These are phyloP conservation scores for Pao palembangensis DNA, from an alignment of 2,113 vertebrate genomes.

Conservation along the genomic window DNA sequence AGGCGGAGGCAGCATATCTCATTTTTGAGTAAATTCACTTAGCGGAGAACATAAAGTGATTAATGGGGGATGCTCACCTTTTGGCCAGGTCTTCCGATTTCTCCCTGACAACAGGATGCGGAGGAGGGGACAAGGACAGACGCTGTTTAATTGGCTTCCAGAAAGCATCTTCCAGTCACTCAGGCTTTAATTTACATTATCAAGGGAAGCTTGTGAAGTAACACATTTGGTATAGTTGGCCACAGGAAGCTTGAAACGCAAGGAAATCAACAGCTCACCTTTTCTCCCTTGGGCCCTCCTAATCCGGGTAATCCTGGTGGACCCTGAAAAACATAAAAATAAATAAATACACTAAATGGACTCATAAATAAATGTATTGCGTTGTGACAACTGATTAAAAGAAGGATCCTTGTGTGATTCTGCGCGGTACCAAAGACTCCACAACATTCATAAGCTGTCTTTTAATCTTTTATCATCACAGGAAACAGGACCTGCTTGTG, in stretches of 20 bases:
- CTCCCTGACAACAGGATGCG: constrained; percentile 82
- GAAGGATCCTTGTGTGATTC: constrained; percentile 33
- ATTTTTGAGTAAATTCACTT: constrained; percentile 70
- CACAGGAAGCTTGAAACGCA: background rate
- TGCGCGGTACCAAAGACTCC: constrained; percentile 7
- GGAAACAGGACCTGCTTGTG: constrained; percentile 41
- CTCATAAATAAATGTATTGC: constrained; percentile 29
- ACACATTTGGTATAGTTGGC: background rate
- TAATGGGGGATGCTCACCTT: constrained; percentile 82
- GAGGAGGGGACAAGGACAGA: constrained; percentile 53
- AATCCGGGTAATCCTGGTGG: constrained; percentile 87
- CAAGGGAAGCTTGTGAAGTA: constrained; percentile 2
- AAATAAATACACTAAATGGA: background rate
- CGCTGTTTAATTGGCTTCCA: constrained; percentile 49
- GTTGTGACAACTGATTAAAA: constrained; percentile 59
- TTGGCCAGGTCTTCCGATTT: constrained; percentile 95
- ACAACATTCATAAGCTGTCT: constrained; percentile 11
- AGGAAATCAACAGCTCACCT: constrained; percentile 74
- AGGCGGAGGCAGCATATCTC: constrained; percentile 38
- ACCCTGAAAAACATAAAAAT: constrained; percentile 75
- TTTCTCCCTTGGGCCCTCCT: constrained; percentile 91
- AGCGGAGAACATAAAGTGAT: constrained; percentile 49
- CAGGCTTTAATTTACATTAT: constrained; percentile 31
- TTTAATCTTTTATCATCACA: constrained; percentile 14
- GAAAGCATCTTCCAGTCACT: constrained; percentile 43